Conservation (phyloP, 2,113 vertebrate species). For the Cephalopterus ornatus region DNA sequence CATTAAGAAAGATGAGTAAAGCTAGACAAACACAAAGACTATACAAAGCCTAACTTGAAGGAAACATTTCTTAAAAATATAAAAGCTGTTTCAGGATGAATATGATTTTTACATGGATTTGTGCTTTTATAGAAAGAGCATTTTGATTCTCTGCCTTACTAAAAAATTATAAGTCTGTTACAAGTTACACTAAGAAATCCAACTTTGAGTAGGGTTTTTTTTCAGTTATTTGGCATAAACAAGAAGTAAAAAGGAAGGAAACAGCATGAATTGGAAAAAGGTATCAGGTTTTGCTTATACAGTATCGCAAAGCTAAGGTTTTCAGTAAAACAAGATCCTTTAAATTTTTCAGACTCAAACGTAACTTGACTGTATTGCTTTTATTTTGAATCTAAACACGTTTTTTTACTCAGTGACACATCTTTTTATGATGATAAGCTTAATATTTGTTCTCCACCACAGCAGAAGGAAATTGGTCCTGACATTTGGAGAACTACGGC, state of each 20-base stretch:
- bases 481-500: background rate
- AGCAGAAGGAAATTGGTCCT: background rate
- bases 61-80: background rate
- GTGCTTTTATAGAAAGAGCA: background rate
- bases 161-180: background rate
- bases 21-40: background rate
- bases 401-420: background rate
- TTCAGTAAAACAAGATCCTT: background rate
- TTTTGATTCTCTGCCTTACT: background rate
- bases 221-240: background rate
- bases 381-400: background rate
- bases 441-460: background rate
- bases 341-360: background rate
- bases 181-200: no score
- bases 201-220: background rate
- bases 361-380: background rate
- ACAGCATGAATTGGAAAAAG: background rate
- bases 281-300: background rate
- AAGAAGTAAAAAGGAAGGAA: constrained; percentile 11
- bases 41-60: background rate
- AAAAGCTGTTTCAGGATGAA: background rate
- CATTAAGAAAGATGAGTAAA: background rate
- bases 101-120: background rate
- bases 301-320: background rate
- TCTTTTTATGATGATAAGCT: background rate